Conservation (phyloP, 2,888 invertebrate species). For the Hydrotaea diabolus region DNA sequence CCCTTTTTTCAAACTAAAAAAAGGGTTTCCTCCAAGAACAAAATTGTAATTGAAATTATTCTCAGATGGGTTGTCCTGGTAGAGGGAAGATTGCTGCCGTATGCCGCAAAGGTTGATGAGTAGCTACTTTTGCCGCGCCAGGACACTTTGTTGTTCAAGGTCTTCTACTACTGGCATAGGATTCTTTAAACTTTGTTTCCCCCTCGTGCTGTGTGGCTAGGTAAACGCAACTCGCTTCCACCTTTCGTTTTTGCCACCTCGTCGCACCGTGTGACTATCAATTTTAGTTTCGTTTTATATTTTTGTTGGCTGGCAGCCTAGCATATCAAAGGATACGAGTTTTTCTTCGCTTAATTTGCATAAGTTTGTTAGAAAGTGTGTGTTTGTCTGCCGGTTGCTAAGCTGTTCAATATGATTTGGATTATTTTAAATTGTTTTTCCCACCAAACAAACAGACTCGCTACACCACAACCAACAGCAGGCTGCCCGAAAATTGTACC, state of each 20-base stretch:
- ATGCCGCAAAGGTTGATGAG: background rate
- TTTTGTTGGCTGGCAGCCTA: no score
- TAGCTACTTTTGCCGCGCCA: no score
- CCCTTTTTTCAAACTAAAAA: background rate
- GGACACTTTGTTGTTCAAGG: conserved; percentile 8
- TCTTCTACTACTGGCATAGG: background rate
- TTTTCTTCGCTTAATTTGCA: conserved; percentile 58
- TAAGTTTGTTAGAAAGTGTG: conserved; percentile 50
- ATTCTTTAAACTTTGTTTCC: background rate
- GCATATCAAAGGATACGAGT: background rate
- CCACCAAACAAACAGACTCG: conserved; percentile 40
- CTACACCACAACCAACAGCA: background rate
- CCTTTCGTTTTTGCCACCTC: background rate
- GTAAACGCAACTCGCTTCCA: conserved; percentile 28
- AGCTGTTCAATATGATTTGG: conserved; percentile 58
- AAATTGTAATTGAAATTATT: conserved; percentile 49
- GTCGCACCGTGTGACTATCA: background rate
- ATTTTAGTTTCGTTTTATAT: conserved; percentile 17
- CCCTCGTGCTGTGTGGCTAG: background rate
- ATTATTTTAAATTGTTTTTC: conserved; percentile 54
- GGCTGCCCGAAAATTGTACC: background rate
- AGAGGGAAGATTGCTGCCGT: background rate
- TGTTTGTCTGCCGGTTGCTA: conserved; percentile 36
- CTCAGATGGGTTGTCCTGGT: conserved; percentile 54
- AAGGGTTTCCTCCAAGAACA: background rate